phyloP scores from a whole-genome alignment of 1,140 invertebrate genomes.

The Maconellicoccus hirsutus region DNA sequence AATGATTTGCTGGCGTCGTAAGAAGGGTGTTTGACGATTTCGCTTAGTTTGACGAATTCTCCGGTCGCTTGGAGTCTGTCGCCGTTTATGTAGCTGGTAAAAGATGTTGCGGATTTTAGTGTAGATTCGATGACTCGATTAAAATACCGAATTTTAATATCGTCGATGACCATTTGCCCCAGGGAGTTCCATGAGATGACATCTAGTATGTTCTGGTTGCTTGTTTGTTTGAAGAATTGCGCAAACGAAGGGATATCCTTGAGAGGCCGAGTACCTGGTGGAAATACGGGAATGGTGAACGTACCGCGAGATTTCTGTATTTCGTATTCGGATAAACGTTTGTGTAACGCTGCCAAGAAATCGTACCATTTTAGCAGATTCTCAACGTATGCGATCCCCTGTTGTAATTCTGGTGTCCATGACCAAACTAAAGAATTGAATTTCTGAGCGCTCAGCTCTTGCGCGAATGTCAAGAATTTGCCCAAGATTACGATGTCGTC shows the following conservation, averaged over 20 bases:
- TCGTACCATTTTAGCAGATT: conserved; percentile 7
- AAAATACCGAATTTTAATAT: background rate
- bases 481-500: background rate
- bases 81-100: too few relatives aligned
- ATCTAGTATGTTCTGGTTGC: background rate
- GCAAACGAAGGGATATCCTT: background rate
- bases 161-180: background rate
- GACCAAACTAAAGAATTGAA: background rate
- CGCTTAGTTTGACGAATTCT: background rate
- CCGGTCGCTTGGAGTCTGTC: background rate
- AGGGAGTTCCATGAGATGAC: background rate
- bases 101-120: background rate
- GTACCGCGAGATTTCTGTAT: background rate
- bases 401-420: background rate
- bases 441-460: background rate
- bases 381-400: background rate
- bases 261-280: too few relatives aligned
- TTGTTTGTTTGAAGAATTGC: background rate
- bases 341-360: background rate
- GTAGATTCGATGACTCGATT: background rate
- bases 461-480: background rate
- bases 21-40: background rate
- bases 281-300: background rate
- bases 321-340: background rate
- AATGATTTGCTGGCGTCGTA: background rate